phyloP scores from a whole-genome alignment of 2,888 invertebrate species.

The Macrophya alboannulata region DNA sequence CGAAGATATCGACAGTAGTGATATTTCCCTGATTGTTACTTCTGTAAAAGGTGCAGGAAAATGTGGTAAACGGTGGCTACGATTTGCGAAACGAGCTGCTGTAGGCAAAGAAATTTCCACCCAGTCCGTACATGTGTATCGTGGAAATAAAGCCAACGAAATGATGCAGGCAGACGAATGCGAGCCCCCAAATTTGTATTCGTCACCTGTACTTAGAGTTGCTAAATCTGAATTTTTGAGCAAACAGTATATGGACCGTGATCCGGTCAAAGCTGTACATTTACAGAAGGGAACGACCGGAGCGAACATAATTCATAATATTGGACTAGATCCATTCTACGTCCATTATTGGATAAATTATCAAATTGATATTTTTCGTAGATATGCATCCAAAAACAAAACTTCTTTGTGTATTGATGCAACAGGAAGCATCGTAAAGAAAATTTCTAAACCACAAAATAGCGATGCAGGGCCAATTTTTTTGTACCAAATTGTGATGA shows the following conservation, averaged over 20 bases:
- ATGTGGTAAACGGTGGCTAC: slow-evolving; percentile 45
- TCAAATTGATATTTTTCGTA: slow-evolving; percentile 61
- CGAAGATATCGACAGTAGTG: not conserved
- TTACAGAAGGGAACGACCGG: slow-evolving; percentile 45
- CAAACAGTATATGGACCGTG: slow-evolving; percentile 54
- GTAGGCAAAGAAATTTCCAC: slow-evolving; percentile 26
- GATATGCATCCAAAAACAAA: slow-evolving; percentile 49
- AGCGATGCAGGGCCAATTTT: slow-evolving; percentile 59
- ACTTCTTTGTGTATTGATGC: slow-evolving; percentile 61
- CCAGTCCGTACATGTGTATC: slow-evolving; percentile 48
- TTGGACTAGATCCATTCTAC: slow-evolving; percentile 60
- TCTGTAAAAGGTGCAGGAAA: slow-evolving; percentile 39
- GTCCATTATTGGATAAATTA: slow-evolving; percentile 60
- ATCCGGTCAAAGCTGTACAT: slow-evolving; percentile 56
- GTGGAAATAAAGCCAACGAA: slow-evolving; percentile 8
- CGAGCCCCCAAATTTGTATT: slow-evolving; percentile 22
- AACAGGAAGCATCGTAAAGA: slow-evolving; percentile 59
- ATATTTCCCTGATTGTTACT: not conserved
- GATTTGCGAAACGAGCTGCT: slow-evolving; percentile 11
- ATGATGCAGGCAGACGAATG: slow-evolving; percentile 5
- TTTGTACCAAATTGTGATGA: slow-evolving; percentile 60
- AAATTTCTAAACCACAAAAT: slow-evolving; percentile 52
- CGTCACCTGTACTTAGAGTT: slow-evolving; percentile 5
- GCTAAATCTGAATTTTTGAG: slow-evolving; percentile 5
- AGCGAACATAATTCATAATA: slow-evolving; percentile 58